Percentiles rank a stretch among this genome's conserved stretches.
phyloP scores from a whole-genome alignment of 2,888 invertebrate species.

The Mystacides longicornis region DNA sequence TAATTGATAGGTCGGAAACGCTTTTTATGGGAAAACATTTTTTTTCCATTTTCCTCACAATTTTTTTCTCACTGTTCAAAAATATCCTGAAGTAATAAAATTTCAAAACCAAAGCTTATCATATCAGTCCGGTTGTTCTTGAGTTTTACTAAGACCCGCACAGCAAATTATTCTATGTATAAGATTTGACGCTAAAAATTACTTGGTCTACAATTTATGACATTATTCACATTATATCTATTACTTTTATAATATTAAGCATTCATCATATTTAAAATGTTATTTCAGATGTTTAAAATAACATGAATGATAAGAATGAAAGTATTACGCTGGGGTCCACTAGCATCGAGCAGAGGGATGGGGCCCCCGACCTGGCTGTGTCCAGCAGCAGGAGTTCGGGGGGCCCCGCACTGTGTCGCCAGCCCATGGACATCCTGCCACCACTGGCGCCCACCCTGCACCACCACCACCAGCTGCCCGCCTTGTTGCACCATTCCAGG shows the following conservation, averaged over 20 bases:
- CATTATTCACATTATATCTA: no score
- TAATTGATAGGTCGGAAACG: no score
- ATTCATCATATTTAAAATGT: neutral
- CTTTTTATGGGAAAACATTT: no score
- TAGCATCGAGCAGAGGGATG: conserved; percentile 23
- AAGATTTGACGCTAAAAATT: no score
- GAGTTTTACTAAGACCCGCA: neutral
- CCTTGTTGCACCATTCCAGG: neutral
- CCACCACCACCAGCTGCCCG: conserved; percentile 5
- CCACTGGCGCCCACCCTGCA: conserved; percentile 3
- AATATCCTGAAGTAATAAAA: no score
- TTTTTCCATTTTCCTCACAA: neutral
- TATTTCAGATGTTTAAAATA: conserved; percentile 25
- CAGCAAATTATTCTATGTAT: neutral
- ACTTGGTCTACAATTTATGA: no score
- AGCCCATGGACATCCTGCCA: conserved; percentile 12
- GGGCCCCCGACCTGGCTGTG: conserved; percentile 26
- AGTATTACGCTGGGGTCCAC: conserved; percentile 22
- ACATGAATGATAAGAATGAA: conserved; percentile 26
- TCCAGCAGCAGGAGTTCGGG: conserved; percentile 23
- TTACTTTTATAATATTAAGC: no score
- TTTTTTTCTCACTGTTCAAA: neutral
- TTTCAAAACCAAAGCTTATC: neutral
- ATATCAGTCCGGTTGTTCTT: neutral
- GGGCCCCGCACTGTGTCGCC: conserved; percentile 22